Evolutionary conservation across 2,113 vertebrate species (phyloP).

Genomic region (Plestiodon gilberti): DNA sequence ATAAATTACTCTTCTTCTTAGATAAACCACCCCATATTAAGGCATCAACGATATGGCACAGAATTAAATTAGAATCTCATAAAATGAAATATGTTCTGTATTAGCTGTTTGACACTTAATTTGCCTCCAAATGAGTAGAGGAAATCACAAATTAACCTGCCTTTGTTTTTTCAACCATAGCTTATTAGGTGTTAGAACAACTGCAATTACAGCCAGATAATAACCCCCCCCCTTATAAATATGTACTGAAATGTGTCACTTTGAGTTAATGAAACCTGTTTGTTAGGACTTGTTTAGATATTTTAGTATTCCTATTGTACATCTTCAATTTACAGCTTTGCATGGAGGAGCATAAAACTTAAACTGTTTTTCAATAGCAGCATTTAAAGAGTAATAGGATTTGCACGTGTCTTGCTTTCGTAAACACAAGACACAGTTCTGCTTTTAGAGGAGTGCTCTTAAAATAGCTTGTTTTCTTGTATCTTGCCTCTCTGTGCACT

Average conservation of each 20-base stretch:
- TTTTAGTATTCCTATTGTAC: constrained; percentile 28
- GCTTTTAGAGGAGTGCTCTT: background rate
- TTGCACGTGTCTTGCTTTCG: background rate
- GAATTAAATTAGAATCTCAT: constrained; percentile 99
- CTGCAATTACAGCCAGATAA: constrained; percentile 93
- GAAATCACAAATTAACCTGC: constrained; percentile 99
- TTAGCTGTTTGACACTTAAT: constrained; percentile 99
- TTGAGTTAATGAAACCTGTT: constrained; percentile 65
- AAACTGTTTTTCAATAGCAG: background rate
- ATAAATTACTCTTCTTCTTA: constrained; percentile 91
- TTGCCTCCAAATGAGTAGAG: constrained; percentile 99
- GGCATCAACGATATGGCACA: constrained; percentile 85
- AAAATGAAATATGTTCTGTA: constrained; percentile 99
- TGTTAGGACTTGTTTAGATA: constrained; percentile 61
- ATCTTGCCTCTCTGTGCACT: background rate
- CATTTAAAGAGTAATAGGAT: background rate
- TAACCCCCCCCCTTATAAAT: constrained; percentile 89
- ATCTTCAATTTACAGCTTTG: constrained; percentile 20
- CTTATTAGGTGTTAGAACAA: constrained; percentile 92
- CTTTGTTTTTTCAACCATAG: constrained; percentile 93
- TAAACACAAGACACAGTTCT: background rate
- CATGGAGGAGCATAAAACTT: constrained; percentile 29
- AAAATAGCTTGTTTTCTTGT: background rate
- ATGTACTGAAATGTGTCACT: constrained; percentile 74
- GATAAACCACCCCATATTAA: constrained; percentile 87